Base-by-base conservation (phyloP, 2,113 vertebrate genomes). In the Circaetus gallicus region DNA sequence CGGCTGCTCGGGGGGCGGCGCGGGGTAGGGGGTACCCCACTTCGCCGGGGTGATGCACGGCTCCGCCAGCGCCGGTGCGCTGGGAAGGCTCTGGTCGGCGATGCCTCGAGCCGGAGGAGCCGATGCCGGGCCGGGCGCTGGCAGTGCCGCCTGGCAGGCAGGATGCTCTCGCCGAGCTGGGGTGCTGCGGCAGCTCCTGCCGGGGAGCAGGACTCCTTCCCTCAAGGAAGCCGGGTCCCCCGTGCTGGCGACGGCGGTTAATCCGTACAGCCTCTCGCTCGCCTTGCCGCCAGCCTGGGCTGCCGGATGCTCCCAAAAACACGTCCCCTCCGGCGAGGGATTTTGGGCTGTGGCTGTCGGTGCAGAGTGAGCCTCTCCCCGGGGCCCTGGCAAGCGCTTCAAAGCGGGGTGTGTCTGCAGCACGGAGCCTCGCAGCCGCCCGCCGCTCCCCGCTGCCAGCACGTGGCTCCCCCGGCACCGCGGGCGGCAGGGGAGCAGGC, bases 371-470 rank as follows among this genome's bases (percentile, higher is more conserved):
- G 52, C 81, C 58, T 59, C 72, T 93, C 72, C 82, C 91, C 32
- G 4, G n/a, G 61, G 95, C 66, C n/a, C 72, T 91, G 93, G 93
- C 94, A 93, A 71, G 59, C 38, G 15, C 86, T 90, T 92, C 91
- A 49, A 65, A 95, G 91, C 9, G 17, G 82, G 94, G 86, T 53
- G 94, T 83, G 95, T 66, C 91, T 1, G 79, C 49, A 56, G 61
- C 88, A 32, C 3, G 4, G 38, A 21, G 58, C 77, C 52, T 66
- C 22, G 26, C 16, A 3, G 50, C 74, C 3, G 2, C 89, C 84
- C 29, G 16, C 6, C 6, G 53, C 80, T 74, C 49, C 73, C 61
- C 9, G 9, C 69, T 47, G 66, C 80, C 26, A 5, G 72, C 43
- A 5, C 13, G 7, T 1, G 4, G 40, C 63, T 80, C 50, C 70